Percentiles rank a stretch among this genome's conserved stretches.
Conservation (phyloP, 2,113 vertebrate species). For the Chloropsis cyanopogon region DNA sequence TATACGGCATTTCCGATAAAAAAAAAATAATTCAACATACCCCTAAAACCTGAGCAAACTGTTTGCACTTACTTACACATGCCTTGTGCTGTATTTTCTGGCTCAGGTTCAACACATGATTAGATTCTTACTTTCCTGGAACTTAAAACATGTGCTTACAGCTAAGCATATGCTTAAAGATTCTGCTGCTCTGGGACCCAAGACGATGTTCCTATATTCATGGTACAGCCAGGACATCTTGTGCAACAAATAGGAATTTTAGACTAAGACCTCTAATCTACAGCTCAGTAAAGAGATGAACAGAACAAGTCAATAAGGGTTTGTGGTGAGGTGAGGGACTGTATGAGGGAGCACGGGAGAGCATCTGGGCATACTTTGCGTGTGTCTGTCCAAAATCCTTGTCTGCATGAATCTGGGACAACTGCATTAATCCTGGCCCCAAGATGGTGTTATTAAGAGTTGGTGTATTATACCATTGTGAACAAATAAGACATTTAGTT, state of each 20-base stretch:
- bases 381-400: neutral
- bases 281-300: neutral
- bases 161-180: slow-evolving; percentile 59
- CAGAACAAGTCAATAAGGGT: neutral
- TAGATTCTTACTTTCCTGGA: slow-evolving; percentile 58
- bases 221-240: neutral
- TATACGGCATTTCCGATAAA: slow-evolving; percentile 66
- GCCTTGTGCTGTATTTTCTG: slow-evolving; percentile 54
- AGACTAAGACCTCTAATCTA: neutral
- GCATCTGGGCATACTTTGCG: neutral
- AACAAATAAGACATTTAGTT: neutral
- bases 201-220: slow-evolving; percentile 7
- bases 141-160: slow-evolving; percentile 56
- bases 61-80: slow-evolving; percentile 60
- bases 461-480: neutral
- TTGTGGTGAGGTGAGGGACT: neutral
- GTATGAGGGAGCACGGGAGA: neutral
- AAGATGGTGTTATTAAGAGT: neutral
- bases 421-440: neutral
- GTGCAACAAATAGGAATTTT: slow-evolving; percentile 7
- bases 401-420: neutral
- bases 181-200: slow-evolving; percentile 26
- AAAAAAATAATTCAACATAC: slow-evolving; percentile 53
- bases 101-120: slow-evolving; percentile 39
- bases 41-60: slow-evolving; percentile 64